phyloP scores from a whole-genome alignment of 2,888 invertebrate species.

The Deilephila elpenor region DNA sequence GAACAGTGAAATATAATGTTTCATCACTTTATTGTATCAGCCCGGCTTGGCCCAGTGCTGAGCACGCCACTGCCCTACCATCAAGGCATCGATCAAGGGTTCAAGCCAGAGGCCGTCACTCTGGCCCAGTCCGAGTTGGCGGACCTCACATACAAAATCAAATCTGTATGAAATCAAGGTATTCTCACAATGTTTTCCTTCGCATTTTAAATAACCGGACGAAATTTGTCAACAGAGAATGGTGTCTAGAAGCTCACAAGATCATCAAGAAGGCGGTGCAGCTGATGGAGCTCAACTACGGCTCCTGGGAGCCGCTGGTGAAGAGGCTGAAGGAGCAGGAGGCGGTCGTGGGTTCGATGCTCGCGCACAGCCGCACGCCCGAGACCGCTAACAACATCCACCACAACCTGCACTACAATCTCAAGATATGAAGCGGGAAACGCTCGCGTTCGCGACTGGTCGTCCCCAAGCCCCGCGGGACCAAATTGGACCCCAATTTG shows the following conservation, averaged over 20 bases:
- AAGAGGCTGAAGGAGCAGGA: conserved; percentile 72
- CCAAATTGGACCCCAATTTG: too few relatives aligned
- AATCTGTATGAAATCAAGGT: too few relatives aligned
- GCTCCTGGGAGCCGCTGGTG: conserved; percentile 78
- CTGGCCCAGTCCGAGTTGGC: too few relatives aligned
- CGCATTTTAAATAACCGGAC: too few relatives aligned
- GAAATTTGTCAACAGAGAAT: conserved; percentile 63
- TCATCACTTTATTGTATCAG: too few relatives aligned
- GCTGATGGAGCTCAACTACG: conserved; percentile 81
- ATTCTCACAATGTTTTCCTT: too few relatives aligned
- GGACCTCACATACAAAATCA: too few relatives aligned
- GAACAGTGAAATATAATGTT: too few relatives aligned
- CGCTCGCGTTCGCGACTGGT: not conserved
- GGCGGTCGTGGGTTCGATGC: conserved; percentile 61
- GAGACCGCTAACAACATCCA: conserved; percentile 59
- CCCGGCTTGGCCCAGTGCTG: too few relatives aligned
- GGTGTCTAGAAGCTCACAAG: conserved; percentile 77
- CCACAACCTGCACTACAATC: conserved; percentile 67
- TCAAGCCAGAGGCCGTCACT: too few relatives aligned
- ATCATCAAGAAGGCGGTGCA: conserved; percentile 79
- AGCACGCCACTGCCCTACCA: too few relatives aligned
- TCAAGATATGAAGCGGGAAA: conserved; percentile 59
- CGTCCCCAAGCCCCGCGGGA: not conserved
- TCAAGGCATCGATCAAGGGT: too few relatives aligned
- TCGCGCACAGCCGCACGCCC: conserved; percentile 57